Evolutionary conservation across 2,113 vertebrate genomes (phyloP).

Genomic region (Lontra canadensis): DNA sequence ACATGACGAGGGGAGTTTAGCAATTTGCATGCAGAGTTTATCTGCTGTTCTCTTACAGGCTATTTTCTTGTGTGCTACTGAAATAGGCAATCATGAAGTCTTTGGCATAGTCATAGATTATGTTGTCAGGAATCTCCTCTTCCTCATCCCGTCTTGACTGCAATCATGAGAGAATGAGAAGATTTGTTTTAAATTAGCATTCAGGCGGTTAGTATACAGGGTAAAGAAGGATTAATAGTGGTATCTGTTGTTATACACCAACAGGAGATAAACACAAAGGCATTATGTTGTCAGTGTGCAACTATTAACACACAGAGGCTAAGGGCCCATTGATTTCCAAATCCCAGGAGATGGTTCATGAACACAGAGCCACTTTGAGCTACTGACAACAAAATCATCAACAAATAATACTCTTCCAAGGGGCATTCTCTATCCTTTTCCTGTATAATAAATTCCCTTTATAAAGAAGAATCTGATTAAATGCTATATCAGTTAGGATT

Average conservation of each 20-base stretch:
- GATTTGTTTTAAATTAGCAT: background rate
- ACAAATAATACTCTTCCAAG: conserved; percentile 12
- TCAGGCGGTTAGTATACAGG: background rate
- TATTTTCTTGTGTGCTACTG: background rate
- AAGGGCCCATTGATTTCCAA: background rate
- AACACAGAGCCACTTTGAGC: background rate
- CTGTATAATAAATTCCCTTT: background rate
- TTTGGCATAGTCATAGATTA: background rate
- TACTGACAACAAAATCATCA: background rate
- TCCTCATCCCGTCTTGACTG: background rate
- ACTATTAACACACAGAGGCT: conserved; percentile 4
- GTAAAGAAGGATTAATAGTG: background rate
- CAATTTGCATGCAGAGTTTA: conserved; percentile 11
- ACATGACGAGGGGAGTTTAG: background rate
- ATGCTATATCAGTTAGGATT: background rate
- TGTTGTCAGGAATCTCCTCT: background rate
- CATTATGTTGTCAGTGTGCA: background rate
- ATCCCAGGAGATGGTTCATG: background rate
- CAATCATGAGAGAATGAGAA: background rate
- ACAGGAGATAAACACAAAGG: conserved; percentile 4
- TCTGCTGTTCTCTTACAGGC: background rate
- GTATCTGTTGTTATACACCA: conserved; percentile 53
- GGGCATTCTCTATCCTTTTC: background rate
- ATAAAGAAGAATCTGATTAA: conserved; percentile 39
- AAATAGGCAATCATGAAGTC: background rate